phyloP scores from a whole-genome alignment of 1,140 invertebrate species.

The Bombus pyrosoma region DNA sequence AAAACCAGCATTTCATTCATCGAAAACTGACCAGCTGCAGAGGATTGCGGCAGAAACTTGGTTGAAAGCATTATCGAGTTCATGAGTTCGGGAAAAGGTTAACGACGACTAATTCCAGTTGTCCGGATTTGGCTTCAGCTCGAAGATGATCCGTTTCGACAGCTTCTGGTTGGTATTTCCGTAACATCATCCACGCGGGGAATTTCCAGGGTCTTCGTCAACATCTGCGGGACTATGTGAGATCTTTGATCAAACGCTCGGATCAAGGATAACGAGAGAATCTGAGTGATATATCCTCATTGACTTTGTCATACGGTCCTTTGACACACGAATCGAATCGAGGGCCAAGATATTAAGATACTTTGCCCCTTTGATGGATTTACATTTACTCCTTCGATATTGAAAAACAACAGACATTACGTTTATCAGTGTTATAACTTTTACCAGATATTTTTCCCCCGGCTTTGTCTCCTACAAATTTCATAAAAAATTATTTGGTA shows the following conservation, averaged over 20 bases:
- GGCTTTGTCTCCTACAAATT: neutral
- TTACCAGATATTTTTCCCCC: neutral
- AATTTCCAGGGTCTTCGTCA: conserved; percentile 9
- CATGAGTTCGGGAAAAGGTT: conserved; percentile 9
- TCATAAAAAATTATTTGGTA: neutral
- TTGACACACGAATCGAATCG: conserved; percentile 5
- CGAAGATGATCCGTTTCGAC: neutral
- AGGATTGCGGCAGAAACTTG: neutral
- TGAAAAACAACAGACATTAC: neutral
- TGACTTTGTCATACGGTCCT: conserved; percentile 22
- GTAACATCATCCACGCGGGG: neutral
- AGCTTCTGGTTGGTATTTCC: neutral
- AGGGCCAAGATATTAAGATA: neutral
- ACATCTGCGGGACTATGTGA: neutral
- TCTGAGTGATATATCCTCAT: conserved; percentile 10
- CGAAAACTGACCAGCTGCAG: no score
- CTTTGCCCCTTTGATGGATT: neutral
- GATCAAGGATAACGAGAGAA: conserved; percentile 39
- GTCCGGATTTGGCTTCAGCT: neutral
- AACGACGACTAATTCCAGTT: conserved; percentile 4
- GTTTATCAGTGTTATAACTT: no score
- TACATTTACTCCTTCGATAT: neutral
- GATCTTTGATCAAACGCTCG: conserved; percentile 23
- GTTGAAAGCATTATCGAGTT: neutral
- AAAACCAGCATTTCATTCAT: no score